Base-by-base conservation (phyloP, 53 echinoderm and acorn worm genomes). In the Arbacia lixula region DNA sequence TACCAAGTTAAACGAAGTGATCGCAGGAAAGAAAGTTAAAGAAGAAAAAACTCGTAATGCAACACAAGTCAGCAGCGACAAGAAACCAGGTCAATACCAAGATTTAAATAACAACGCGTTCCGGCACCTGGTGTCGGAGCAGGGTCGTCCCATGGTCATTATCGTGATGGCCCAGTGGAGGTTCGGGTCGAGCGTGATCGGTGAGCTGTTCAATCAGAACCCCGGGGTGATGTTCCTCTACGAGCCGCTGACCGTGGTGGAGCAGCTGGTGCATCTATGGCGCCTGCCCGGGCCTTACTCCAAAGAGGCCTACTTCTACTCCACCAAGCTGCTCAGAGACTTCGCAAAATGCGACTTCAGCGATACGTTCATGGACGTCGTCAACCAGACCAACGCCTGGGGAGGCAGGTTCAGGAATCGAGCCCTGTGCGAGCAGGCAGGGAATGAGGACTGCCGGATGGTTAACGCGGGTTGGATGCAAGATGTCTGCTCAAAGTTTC, bases 271-370 rank as follows among this genome's bases (percentile, higher is more conserved):
- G 27, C 35, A 16, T 16, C 38, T 77, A 3, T 77, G 77, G 77
- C 77, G 77, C 31, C 16, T 77, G 5, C 77, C 77, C 2, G 77
- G 60, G 3, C 36, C 56, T 12, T 77, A 57, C 49, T 12, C 63
- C 9, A 46, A 29, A 10, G 62, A 63, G 61, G 63, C 63, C 31
- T 63, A 63, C 33, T 81, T 24, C 64, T 63, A 61, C 63, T 3
- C 38, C 40, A 53, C 24, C n/a, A 58, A 61, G 25, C 67, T 93
- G 17, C 64, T 93, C 35, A 40, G 53, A 12, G 87, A 90, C 51
- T 62, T 93, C 21, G 43, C 79, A 3, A 52, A 85, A 1, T 93
- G 93, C 35, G 35, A 34, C n/a, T 85, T 90, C 51, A 80, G 84
- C 8, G 57, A 49, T 19, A 72, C 74, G 52, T 87, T 80, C 46